phyloP scores from a whole-genome alignment of 2,113 vertebrate genomes.

The Vicugna pacos region DNA sequence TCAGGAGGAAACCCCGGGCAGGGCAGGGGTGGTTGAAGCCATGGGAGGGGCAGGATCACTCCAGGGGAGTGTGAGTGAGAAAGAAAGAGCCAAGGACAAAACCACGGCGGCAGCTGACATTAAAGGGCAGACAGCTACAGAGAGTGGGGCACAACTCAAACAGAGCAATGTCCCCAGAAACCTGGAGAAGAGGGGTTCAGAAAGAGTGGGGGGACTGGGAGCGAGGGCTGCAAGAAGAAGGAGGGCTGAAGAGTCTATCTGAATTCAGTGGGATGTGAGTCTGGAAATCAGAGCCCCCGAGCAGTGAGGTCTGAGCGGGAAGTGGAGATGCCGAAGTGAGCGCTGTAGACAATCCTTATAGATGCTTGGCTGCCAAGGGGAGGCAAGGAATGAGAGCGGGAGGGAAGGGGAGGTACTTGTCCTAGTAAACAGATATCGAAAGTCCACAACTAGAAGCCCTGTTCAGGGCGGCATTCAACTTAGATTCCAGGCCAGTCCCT shows the following conservation, averaged over 20 bases:
- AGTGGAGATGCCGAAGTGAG: not conserved
- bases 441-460: not conserved
- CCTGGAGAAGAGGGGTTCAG: not conserved
- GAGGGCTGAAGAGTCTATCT: not conserved
- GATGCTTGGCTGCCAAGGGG: too few relatives aligned
- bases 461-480: not conserved
- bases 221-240: not conserved
- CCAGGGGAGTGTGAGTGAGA: not conserved
- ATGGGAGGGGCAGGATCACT: not conserved
- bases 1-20: not conserved
- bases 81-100: not conserved
- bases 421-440: not conserved
- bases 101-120: not conserved
- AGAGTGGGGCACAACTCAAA: not conserved
- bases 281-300: not conserved
- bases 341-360: not conserved
- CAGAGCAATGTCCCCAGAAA: not conserved
- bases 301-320: not conserved
- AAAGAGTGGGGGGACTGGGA: accelerated
- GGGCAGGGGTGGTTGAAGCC: not conserved
- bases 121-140: not conserved
- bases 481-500: not conserved
- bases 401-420: not conserved
- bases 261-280: not conserved
- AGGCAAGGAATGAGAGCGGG: not conserved